Base-by-base conservation (phyloP, 2,113 vertebrate species). In the Cranoglanis bouderius region DNA sequence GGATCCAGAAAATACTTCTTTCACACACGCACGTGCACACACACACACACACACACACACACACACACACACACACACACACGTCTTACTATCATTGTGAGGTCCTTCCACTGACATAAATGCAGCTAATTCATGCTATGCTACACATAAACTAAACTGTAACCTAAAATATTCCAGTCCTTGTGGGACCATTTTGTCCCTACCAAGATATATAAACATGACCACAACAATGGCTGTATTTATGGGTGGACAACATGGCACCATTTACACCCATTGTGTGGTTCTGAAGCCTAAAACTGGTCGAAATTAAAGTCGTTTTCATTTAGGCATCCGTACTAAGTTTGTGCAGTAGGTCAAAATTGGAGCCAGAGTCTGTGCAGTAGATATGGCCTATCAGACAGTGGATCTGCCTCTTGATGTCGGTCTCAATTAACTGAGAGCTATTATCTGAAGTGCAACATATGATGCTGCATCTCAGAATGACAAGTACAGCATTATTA, bases 21-120 rank as follows among this genome's bases (percentile, higher is more conserved):
- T 40, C 55, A 89, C 65, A 90, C 65, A 59, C 84, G 85, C 32
- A 87, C 88, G 61, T 89, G 61, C 82, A 75, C 85, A 57, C 65
- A 74, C 61, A 75, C 63, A 84, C 84, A 88, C 77, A 92, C 74
- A 53, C 84, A 49, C 40, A 49, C 74, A 77, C 40, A 77, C 40
- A 78, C 75, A 49, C 40, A 49, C 24, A 49, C 72, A 46, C 72
- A 55, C 51, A 46, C 29, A 74, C 61, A 81, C 81, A 82, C 74
- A 82, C 67, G 14, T 63, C 61, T 63, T 63, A 49, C 3, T 14
- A 9, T 72, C 18, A 72, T 72, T 21, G 16, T 38, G 7, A 38
- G 67, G 35, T 38, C 18, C n/a, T 70, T 70, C 4, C 65, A 70
- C 14, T 70, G n/a, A 32, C n/a, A 32, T 13, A 65, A 65, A 65